A percentile compares a stretch with the other conserved stretches of the same genome.
phyloP scores from a whole-genome alignment of 2,797 vertebrate species.

The Anguilla pacifica region DNA sequence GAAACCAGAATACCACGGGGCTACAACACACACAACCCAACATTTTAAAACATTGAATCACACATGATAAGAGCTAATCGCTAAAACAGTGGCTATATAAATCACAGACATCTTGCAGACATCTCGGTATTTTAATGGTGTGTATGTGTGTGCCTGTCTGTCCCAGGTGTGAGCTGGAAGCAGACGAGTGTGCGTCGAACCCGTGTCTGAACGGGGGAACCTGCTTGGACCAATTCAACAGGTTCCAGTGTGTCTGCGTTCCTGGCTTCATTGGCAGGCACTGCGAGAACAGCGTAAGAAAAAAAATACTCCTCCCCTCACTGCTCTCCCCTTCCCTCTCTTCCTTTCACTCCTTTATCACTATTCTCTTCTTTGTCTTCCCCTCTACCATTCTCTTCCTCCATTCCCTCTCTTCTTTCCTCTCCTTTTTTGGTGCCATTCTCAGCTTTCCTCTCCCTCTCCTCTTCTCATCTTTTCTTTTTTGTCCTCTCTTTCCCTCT shows the following conservation, averaged over 20 bases:
- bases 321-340: background rate
- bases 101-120: background rate
- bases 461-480: background rate
- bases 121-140: background rate
- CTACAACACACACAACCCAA: too few relatives aligned
- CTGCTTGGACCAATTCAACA: constrained; percentile 80
- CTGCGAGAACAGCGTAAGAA: constrained; percentile 83
- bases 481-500: background rate
- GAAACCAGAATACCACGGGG: too few relatives aligned
- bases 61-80: background rate
- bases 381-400: background rate
- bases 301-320: background rate
- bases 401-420: background rate
- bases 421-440: background rate
- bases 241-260: constrained; percentile 81
- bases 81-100: background rate
- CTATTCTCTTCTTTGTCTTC: background rate
- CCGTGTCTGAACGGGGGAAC: constrained; percentile 89
- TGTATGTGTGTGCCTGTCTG: background rate
- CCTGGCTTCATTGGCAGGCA: constrained; percentile 80
- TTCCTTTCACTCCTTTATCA: background rate
- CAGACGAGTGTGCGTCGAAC: constrained; percentile 81
- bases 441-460: too few relatives aligned
- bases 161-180: constrained; percentile 81
- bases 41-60: too few relatives aligned